Percentiles rank a stretch among this genome's conserved stretches.
Evolutionary conservation across 2,113 vertebrate species (phyloP).

Genomic region (Tenrec ecaudatus): DNA sequence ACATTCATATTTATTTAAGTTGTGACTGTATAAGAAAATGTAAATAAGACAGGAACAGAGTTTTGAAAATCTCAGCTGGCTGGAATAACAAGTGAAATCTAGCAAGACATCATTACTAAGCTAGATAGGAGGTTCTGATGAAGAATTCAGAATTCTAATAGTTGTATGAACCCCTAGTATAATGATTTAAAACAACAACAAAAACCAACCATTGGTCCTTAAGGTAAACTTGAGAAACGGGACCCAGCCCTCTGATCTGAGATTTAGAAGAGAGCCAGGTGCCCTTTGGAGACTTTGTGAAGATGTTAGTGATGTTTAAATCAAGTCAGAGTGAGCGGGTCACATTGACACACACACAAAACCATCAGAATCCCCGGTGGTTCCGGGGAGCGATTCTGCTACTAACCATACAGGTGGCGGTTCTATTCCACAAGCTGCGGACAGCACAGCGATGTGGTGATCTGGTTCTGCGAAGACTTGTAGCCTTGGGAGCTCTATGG

Average conservation of each 20-base stretch:
- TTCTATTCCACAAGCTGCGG: too few relatives aligned
- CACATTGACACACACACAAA: too few relatives aligned
- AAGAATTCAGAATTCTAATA: too few relatives aligned
- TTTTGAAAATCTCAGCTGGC: background rate
- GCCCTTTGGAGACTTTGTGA: background rate
- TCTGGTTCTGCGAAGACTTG: too few relatives aligned
- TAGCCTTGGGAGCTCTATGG: too few relatives aligned
- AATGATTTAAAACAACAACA: too few relatives aligned
- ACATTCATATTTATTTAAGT: background rate
- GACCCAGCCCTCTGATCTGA: background rate
- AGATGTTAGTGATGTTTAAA: background rate
- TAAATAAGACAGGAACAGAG: background rate
- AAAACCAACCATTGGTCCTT: background rate
- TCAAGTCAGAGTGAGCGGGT: background rate
- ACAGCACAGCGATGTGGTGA: too few relatives aligned
- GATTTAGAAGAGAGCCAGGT: background rate
- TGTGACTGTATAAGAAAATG: background rate
- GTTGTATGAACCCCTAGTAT: too few relatives aligned
- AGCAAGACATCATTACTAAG: constrained; percentile 52
- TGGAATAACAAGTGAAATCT: constrained; percentile 47
- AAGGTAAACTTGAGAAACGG: background rate
- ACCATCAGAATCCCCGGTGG: too few relatives aligned
- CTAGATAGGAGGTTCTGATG: constrained; percentile 29
- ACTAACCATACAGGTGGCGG: too few relatives aligned
- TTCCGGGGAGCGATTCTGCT: too few relatives aligned